These are phyloP conservation scores for Chaetodon trifascialis DNA, from an alignment of 2,113 vertebrate species.

Conservation along the genomic window DNA sequence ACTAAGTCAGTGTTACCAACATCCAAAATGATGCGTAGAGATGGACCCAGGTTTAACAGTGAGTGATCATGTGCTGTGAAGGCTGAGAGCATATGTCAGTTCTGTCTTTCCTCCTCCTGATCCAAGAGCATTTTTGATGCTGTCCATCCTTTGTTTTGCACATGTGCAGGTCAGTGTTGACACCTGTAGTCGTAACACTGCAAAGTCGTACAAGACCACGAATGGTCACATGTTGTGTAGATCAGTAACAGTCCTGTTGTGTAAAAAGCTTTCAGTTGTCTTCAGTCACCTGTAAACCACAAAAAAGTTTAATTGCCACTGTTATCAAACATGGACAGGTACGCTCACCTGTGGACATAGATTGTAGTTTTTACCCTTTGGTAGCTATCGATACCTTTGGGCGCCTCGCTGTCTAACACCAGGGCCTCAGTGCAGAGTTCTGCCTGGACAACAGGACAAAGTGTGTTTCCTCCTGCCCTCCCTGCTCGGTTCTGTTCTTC, in stretches of 20 bases:
- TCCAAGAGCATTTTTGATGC: neutral
- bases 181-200: neutral
- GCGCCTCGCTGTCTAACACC: no score
- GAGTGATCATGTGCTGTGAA: neutral
- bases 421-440: neutral
- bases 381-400: no score
- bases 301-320: no score
- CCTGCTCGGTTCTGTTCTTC: constrained; percentile 59
- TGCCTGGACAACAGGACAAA: constrained; percentile 63
- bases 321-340: neutral
- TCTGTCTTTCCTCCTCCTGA: neutral
- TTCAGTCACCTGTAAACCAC: neutral
- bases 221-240: neutral
- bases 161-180: neutral
- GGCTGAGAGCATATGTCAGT: neutral
- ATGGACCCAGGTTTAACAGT: neutral
- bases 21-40: neutral
- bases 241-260: neutral
- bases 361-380: no score
- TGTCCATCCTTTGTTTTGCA: neutral
- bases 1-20: neutral
- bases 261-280: neutral
- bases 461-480: constrained; percentile 55
- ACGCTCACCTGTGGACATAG: neutral
- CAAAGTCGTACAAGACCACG: neutral